A percentile compares a stretch with the other conserved stretches of the same genome.
Conservation (phyloP, 2,888 invertebrate species). For the Hypomecis punctinalis region DNA sequence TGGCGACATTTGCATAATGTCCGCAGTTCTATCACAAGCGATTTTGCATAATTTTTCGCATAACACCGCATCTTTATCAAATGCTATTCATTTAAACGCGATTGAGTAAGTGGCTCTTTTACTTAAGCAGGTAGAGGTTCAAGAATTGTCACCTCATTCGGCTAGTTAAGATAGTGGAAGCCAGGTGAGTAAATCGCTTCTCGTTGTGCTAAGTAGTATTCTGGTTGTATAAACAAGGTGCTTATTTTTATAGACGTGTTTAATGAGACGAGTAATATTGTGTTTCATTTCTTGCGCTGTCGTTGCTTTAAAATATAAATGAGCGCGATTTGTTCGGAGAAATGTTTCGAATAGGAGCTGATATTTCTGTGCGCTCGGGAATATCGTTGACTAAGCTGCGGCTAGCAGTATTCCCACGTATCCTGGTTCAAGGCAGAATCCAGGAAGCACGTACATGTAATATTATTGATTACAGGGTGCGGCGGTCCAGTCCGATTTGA, state of each 20-base stretch:
- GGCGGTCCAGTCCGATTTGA: constrained; percentile 79
- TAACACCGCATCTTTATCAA: constrained; percentile 48
- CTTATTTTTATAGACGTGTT: constrained; percentile 37
- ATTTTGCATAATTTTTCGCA: constrained; percentile 50
- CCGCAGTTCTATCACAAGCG: constrained; percentile 50
- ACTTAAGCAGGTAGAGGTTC: constrained; percentile 53
- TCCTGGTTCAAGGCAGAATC: constrained; percentile 58
- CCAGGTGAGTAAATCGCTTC: constrained; percentile 44
- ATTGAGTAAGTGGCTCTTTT: constrained; percentile 58
- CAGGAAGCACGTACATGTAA: constrained; percentile 82
- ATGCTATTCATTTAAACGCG: constrained; percentile 57
- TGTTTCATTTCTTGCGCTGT: constrained; percentile 25
- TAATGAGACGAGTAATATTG: constrained; percentile 37
- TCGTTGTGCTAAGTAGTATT: constrained; percentile 40
- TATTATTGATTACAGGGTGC: constrained; percentile 83
- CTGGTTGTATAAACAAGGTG: constrained; percentile 50
- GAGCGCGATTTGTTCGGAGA: constrained; percentile 1
- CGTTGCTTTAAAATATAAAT: constrained; percentile 12
- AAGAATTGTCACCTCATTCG: constrained; percentile 66
- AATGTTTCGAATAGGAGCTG: constrained; percentile 3
- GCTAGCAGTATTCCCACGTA: constrained; percentile 49
- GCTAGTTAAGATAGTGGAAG: constrained; percentile 62
- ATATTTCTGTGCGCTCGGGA: constrained; percentile 17
- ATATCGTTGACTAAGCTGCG: constrained; percentile 41
- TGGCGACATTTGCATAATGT: constrained; percentile 55